Evolutionary conservation across 2,797 vertebrate species (phyloP).

Genomic region (Xenops minutus): DNA sequence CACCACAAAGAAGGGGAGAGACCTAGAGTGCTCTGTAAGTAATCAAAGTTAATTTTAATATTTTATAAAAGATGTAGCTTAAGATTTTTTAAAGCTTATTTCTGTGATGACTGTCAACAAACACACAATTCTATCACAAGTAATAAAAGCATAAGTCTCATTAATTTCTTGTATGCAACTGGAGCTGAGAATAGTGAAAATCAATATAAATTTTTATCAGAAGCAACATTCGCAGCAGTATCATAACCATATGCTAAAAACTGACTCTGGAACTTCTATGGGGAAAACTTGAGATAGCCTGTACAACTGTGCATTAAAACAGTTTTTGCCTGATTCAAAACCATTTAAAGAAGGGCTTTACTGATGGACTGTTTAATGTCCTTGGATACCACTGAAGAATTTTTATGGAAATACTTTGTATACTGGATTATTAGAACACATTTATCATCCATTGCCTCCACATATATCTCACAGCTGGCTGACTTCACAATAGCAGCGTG

Average conservation of each 20-base stretch:
- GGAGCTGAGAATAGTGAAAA: not conserved
- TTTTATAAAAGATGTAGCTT: not conserved
- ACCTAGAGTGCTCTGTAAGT: not conserved
- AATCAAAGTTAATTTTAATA: not conserved
- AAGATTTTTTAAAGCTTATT: not conserved
- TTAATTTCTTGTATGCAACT: not conserved
- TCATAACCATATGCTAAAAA: conserved; percentile 17
- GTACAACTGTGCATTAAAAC: conserved; percentile 15
- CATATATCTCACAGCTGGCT: conserved; percentile 48
- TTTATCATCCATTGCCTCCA: conserved; percentile 12
- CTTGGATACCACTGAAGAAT: conserved; percentile 49
- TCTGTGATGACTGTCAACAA: not conserved
- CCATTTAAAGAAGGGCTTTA: conserved; percentile 8
- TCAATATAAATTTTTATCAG: not conserved
- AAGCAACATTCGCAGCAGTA: not conserved
- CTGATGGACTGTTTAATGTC: conserved; percentile 40
- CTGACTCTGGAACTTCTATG: conserved; percentile 29
- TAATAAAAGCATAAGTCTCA: not conserved
- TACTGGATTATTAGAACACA: conserved; percentile 35
- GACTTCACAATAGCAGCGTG: conserved; percentile 27
- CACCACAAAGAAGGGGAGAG: not conserved
- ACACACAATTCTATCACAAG: not conserved
- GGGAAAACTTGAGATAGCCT: conserved; percentile 39
- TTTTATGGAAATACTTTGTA: conserved; percentile 52
- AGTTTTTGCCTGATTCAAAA: conserved; percentile 4